These are phyloP conservation scores for Nesoenas mayeri DNA, from an alignment of 2,113 vertebrate species.

Conservation along the genomic window DNA sequence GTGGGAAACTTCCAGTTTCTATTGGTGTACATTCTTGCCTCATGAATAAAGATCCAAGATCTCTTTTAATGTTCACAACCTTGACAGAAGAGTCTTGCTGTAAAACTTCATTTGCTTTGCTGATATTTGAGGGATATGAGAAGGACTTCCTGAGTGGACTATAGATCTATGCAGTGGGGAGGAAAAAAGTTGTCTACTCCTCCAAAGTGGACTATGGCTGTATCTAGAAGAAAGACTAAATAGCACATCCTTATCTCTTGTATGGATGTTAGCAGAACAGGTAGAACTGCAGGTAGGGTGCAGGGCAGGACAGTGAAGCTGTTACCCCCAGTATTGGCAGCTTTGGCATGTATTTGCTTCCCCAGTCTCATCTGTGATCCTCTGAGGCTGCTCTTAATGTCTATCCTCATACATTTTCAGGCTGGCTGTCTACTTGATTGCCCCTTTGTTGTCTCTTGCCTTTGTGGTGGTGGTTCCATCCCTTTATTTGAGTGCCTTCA, in stretches of 20 bases:
- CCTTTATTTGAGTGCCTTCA: not conserved
- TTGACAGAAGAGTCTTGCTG: not conserved
- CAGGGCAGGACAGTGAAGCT: not conserved
- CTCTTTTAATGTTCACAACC: rapidly evolving
- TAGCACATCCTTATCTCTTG: not conserved
- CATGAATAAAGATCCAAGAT: not conserved
- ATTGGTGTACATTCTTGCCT: not conserved
- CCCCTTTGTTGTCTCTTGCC: not conserved
- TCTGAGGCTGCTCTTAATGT: not conserved
- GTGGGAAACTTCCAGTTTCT: not conserved
- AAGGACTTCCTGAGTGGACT: not conserved
- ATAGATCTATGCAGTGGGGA: not conserved
- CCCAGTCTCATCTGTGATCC: not conserved
- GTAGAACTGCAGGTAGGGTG: not conserved
- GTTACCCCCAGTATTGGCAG: not conserved
- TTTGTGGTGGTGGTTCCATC: not conserved
- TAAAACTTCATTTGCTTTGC: not conserved
- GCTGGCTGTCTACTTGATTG: not conserved
- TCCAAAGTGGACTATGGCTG: not conserved
- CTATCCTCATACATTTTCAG: not conserved
- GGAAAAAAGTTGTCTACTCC: not conserved
- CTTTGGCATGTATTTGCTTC: not conserved
- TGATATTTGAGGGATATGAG: not conserved
- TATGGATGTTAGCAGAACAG: not conserved
- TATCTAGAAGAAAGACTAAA: not conserved